phyloP scores from a whole-genome alignment of 2,113 vertebrate genomes.

The Corydoras maculifer region DNA sequence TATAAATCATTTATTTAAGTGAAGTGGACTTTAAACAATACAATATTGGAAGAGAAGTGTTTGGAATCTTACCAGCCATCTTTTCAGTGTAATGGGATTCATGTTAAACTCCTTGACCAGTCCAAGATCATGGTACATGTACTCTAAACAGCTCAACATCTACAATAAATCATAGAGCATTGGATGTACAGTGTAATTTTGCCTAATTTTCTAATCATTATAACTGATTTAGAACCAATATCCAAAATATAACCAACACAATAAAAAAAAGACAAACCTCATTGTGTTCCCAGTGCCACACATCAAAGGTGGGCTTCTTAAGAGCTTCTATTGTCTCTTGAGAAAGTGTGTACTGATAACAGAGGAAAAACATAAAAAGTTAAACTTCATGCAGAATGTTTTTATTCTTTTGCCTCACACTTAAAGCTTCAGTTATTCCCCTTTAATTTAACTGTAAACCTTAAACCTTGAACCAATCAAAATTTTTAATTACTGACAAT shows the following conservation, averaged over 20 bases:
- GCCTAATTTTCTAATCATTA: too few species aligned
- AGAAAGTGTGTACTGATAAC: slow-evolving; percentile 80
- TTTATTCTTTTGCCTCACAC: too few species aligned
- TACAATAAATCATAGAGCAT: slow-evolving; percentile 42
- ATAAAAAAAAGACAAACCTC: slow-evolving; percentile 68
- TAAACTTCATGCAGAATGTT: too few species aligned
- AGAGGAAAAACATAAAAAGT: slow-evolving; percentile 13
- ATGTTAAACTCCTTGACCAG: slow-evolving; percentile 91
- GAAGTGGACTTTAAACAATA: too few species aligned
- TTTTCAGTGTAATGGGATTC: slow-evolving; percentile 88
- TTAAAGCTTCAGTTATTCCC: too few species aligned
- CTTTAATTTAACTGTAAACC: too few species aligned
- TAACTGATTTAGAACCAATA: too few species aligned
- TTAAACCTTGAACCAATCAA: too few species aligned
- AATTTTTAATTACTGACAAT: too few species aligned
- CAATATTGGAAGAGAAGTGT: not conserved
- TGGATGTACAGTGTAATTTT: too few species aligned
- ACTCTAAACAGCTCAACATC: slow-evolving; percentile 98
- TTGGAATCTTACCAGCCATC: slow-evolving; percentile 84
- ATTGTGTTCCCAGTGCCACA: slow-evolving; percentile 97
- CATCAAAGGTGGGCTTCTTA: slow-evolving; percentile 91
- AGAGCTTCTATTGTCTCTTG: slow-evolving; percentile 88
- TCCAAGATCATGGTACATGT: slow-evolving; percentile 95
- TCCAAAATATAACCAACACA: too few species aligned
- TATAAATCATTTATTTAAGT: too few species aligned